Evolutionary conservation across 2,797 vertebrate genomes (phyloP).

Genomic region (Gadopsis marmoratus): DNA sequence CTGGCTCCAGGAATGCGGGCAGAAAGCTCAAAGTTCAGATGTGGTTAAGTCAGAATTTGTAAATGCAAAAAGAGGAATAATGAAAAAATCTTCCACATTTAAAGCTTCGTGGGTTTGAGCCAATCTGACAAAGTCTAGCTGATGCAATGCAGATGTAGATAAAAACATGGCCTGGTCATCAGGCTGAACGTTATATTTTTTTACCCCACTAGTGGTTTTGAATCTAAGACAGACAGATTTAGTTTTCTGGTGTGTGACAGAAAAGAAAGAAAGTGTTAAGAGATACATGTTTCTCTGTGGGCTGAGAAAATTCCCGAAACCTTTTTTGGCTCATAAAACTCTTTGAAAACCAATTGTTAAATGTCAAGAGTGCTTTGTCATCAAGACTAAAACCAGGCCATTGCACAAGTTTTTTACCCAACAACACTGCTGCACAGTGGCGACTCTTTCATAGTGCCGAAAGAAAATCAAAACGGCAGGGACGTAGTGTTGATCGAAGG

Average conservation of each 20-base stretch:
- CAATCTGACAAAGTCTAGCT: neutral
- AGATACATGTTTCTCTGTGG: conserved; percentile 9
- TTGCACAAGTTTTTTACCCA: neutral
- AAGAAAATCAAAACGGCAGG: neutral
- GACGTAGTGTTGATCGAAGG: conserved; percentile 21
- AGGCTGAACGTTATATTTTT: neutral
- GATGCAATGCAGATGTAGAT: neutral
- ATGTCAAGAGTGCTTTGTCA: conserved; percentile 28
- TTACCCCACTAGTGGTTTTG: neutral
- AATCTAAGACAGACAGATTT: neutral
- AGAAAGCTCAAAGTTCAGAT: neutral
- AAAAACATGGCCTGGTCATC: neutral
- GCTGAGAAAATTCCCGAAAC: conserved; percentile 37
- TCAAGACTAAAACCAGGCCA: conserved; percentile 14
- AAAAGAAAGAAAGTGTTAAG: conserved; percentile 22
- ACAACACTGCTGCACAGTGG: neutral
- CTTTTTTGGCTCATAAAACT: conserved; percentile 24
- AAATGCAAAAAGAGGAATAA: neutral
- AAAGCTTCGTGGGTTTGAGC: neutral
- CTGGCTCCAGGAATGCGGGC: neutral
- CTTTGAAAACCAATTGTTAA: conserved; percentile 10
- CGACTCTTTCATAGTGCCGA: conserved; percentile 2
- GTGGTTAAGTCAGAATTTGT: neutral
- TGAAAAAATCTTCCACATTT: neutral
- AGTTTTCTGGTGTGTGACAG: neutral